Evolutionary conservation across 2,113 vertebrate genomes (phyloP).

Genomic region (Dryoscopus gambensis): DNA sequence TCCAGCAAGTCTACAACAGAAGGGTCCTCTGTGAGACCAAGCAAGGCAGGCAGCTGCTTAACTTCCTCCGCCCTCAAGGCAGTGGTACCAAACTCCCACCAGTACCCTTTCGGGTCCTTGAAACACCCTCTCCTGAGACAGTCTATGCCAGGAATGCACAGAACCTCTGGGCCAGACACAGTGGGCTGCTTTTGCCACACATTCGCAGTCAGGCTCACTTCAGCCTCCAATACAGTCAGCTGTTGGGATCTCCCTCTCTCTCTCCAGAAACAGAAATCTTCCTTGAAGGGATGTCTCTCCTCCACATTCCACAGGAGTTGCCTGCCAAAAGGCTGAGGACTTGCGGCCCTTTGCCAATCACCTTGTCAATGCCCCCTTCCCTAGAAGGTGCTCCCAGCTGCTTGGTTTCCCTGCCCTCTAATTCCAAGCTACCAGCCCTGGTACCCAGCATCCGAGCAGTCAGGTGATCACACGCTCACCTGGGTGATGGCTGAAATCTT

Average conservation of each 20-base stretch:
- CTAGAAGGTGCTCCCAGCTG: background rate
- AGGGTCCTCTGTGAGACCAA: background rate
- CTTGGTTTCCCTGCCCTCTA: background rate
- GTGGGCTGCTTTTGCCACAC: background rate
- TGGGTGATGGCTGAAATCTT: background rate
- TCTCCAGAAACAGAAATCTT: background rate
- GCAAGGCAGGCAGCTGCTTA: background rate
- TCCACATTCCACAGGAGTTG: background rate
- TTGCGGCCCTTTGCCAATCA: background rate
- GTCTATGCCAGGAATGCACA: background rate
- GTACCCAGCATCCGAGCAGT: background rate
- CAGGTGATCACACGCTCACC: background rate
- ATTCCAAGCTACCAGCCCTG: background rate
- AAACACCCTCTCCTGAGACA: background rate
- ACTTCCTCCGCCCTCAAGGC: background rate
- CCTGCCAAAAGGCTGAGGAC: background rate
- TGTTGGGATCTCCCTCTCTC: background rate
- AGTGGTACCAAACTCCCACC: background rate
- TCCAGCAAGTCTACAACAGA: background rate
- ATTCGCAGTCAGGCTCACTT: background rate
- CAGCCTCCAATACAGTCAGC: background rate
- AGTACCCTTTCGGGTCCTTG: background rate
- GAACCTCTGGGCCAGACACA: background rate
- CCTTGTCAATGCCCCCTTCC: background rate
- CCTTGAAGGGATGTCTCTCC: background rate